Evolutionary conservation across 35 echinoderm and acorn worm species (phyloP).

Genomic region (Ophiothrix spiculata): DNA sequence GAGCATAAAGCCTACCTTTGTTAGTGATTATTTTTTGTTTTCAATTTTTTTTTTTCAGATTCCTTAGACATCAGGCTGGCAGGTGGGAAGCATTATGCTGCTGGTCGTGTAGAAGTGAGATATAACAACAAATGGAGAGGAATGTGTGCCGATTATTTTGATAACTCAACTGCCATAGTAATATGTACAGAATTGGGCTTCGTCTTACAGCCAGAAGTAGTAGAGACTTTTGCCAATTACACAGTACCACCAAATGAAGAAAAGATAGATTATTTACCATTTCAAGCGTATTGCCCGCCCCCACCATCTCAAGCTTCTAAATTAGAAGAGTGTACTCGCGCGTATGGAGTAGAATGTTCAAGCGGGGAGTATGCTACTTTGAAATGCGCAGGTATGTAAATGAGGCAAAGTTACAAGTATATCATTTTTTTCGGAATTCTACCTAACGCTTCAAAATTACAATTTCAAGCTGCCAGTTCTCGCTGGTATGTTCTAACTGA

Average conservation of each 20-base stretch:
- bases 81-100: neutral
- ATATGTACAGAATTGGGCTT: neutral
- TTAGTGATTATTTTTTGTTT: too few species aligned
- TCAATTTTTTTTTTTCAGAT: too few species aligned
- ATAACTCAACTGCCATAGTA: neutral
- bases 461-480: too few species aligned
- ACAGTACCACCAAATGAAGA: neutral
- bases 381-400: neutral
- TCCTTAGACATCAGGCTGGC: neutral
- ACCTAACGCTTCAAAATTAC: too few species aligned
- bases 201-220: neutral
- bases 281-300: neutral
- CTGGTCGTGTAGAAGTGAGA: neutral
- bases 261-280: neutral
- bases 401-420: too few species aligned
- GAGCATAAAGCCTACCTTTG: too few species aligned
- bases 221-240: neutral
- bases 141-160: neutral
- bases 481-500: too few species aligned
- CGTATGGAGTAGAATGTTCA: neutral
- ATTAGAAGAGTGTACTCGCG: neutral
- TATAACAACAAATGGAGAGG: neutral
- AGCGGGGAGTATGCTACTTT: neutral
- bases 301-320: neutral
- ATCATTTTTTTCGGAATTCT: too few species aligned